Percentiles rank a stretch among this genome's conserved stretches.
Conservation (phyloP, 2,888 invertebrate genomes). For the Rhagonycha fulva region DNA sequence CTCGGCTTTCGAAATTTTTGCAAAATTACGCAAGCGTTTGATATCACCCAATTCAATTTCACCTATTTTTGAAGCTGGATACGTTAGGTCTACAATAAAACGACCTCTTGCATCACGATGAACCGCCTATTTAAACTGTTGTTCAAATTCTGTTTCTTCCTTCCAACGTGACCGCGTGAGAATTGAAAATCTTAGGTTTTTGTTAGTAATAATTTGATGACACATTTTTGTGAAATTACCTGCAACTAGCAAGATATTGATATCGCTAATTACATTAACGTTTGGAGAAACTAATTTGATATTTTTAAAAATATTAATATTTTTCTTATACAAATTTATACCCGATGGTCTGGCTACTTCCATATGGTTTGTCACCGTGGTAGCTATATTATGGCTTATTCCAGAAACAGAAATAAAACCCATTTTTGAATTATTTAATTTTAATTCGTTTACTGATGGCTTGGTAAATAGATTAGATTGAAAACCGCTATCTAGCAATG, state of each 20-base stretch:
- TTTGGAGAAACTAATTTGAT: not conserved
- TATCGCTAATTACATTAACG: not conserved
- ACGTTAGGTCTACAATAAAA: not conserved
- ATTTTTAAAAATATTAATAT: not conserved
- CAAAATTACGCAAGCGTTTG: not conserved
- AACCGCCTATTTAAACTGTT: not conserved
- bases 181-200: too few relatives aligned
- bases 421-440: not conserved
- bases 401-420: not conserved
- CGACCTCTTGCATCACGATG: not conserved
- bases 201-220: too few relatives aligned
- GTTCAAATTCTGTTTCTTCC: not conserved
- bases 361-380: not conserved
- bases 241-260: not conserved
- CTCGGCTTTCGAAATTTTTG: conserved; percentile 9
- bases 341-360: not conserved
- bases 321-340: not conserved
- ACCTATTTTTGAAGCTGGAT: not conserved
- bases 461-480: not conserved
- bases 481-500: not conserved
- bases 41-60: not conserved
- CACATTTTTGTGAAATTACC: too few relatives aligned
- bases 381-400: not conserved
- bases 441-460: not conserved
- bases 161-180: too few relatives aligned